Evolutionary conservation across 35 echinoderm and acorn worm species (phyloP).

Genomic region (Chiridota heheva): DNA sequence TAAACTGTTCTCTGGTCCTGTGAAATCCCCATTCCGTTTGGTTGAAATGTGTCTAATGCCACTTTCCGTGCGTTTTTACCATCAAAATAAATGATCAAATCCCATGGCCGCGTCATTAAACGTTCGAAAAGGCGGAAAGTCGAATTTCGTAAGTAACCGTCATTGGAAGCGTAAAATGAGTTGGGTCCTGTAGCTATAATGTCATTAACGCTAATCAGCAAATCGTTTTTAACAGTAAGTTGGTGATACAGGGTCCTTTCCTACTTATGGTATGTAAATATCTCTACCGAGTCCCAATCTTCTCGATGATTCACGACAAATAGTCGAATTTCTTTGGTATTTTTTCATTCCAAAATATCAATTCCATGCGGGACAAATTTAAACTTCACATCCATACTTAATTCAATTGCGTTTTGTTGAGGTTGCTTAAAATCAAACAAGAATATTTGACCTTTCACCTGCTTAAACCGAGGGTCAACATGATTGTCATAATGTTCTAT

Average conservation of each 20-base stretch:
- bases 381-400: not conserved
- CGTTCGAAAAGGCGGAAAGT: conserved; percentile 7
- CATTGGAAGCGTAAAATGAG: conserved; percentile 39
- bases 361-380: conserved; percentile 29
- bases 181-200: conserved; percentile 27
- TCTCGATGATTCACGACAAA: conserved; percentile 40
- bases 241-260: too few relatives aligned
- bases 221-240: conserved; percentile 4
- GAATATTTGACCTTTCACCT: conserved; percentile 14
- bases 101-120: conserved; percentile 11
- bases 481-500: not conserved
- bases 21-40: conserved; percentile 28
- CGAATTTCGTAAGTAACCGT: conserved; percentile 20
- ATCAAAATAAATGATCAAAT: conserved; percentile 21
- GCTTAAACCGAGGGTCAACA: not conserved
- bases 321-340: not conserved
- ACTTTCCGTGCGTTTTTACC: not conserved
- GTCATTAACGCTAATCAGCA: conserved; percentile 33
- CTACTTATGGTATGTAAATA: conserved; percentile 18
- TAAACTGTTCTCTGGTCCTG: conserved; percentile 5
- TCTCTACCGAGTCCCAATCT: conserved; percentile 28
- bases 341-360: conserved; percentile 2
- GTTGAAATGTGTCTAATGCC: not conserved
- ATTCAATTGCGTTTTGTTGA: conserved; percentile 19
- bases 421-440: conserved; percentile 16